These are phyloP conservation scores for Onychostoma macrolepis DNA, from an alignment of 2,113 vertebrate genomes.

Conservation along the genomic window DNA sequence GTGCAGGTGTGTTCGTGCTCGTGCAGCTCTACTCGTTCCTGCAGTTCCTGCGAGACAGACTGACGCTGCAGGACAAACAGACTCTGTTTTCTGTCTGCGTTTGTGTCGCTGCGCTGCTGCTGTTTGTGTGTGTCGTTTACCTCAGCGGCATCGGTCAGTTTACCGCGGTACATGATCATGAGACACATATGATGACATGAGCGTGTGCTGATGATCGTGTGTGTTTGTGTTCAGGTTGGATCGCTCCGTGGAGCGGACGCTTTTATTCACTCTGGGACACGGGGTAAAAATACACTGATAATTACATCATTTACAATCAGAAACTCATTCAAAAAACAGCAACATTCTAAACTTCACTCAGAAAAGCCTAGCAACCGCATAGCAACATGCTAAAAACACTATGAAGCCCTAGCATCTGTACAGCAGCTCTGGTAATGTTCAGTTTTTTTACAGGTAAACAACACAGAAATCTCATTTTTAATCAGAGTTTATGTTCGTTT, in stretches of 20 bases:
- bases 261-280: constrained; percentile 99
- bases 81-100: constrained; percentile 93
- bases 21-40: constrained; percentile 94
- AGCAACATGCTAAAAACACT: too few species aligned
- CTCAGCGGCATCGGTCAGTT: neutral
- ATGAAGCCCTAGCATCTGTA: too few species aligned
- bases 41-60: constrained; percentile 90
- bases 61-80: constrained; percentile 96
- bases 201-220: constrained; percentile 58
- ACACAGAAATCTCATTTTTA: neutral
- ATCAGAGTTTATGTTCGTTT: neutral
- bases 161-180: neutral
- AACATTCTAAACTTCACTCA: too few species aligned
- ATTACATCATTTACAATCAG: constrained; percentile 50
- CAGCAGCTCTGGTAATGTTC: too few species aligned
- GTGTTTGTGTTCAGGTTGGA: constrained; percentile 81
- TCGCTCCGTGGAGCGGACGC: constrained; percentile 96
- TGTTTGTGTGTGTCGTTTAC: constrained; percentile 70
- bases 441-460: neutral
- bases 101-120: constrained; percentile 85
- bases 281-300: constrained; percentile 79
- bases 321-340: constrained; percentile 49
- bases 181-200: neutral
- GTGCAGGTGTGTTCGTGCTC: neutral
- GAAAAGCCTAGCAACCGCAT: too few species aligned